Base-by-base conservation (phyloP, 2,797 vertebrate genomes). In the Pangasius sanitwongsei region DNA sequence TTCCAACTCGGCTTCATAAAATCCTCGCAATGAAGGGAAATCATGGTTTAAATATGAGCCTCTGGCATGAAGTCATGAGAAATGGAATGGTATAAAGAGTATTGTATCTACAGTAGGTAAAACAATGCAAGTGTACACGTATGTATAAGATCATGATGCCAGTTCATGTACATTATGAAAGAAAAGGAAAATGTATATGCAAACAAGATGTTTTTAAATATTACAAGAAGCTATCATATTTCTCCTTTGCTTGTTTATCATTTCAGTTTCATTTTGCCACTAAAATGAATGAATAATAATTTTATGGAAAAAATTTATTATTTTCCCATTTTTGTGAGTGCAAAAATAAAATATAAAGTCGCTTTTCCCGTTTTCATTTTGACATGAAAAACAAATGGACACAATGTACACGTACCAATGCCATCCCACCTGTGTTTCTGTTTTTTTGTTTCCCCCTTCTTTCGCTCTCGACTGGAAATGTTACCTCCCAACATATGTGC, bases 401-500 rank as follows among this genome's bases (percentile, higher is more conserved):
- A 55, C 7, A 20, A 20, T 80, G 23, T 13, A 34, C 77, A 31
- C 50, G 16, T 55, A 3, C 74, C 74, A 77, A 6, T 55, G 20
- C 20, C 20, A 83, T 37, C 20, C 37, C 20, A 12, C 6, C 31
- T 31, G 31, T 3, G 16, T 55, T 57, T 31, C 1, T 53, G 28
- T 57, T 34, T 57, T 34, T 80, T 80, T 31, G 3, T 4, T 25
- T 20, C 55, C 31, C 9, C n/a, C 20, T 2, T 31, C 31, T 50
- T 70, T 53, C 86, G 89, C 87, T 87, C 69, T 83, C 89, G 85
- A 92, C 86, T 28, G 57, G 87, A 92, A 88, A 91, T 87, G 86
- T 83, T 90, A 86, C 89, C 88, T 88, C 86, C 83, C 90, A 90
- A 93, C 92, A 92, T 90, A 89, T 92, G 91, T 67, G 75, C 89